Base-by-base conservation (phyloP, 2,797 vertebrate genomes). In the Platalea minor region DNA sequence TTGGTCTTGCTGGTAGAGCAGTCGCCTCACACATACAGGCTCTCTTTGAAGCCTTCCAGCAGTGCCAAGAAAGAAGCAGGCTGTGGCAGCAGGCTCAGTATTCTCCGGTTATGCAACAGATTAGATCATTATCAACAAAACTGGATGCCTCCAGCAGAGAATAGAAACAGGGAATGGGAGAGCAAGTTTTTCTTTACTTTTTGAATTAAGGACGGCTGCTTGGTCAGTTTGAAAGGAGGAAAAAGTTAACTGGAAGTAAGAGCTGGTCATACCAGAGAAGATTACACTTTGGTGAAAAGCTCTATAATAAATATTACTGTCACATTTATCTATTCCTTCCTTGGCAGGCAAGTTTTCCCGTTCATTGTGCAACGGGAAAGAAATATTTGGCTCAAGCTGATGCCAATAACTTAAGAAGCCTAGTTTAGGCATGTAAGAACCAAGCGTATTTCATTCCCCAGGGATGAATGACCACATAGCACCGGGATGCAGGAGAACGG, bases 121-220 rank as follows among this genome's bases (percentile, higher is more conserved):
- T 96, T 95, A 96, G 92, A 96, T 97, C 93, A 97, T 89, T 95
- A 96, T 93, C 94, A 95, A 93, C 87, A 93, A 81, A 92, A 94
- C 82, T 94, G 87, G 87, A 93, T 88, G 94, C 92, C 89, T 96
- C 93, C 96, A 94, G 92, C 77, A 83, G 94, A 72, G 87, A 93
- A 50, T 5, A 93, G 72, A 88, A 94, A 86, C 12, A 16, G 77
- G 73, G 85, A 80, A 88, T 76, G 3, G 0, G 10, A 95, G 45
- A 89, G 39, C 50, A 33, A 94, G 82, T 41, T 80, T 89, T 93
- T 43, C 72, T 78, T 88, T 53, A 61, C 17, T 80, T 86, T 78
- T 67, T 69, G 37, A 91, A 78, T 84, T 78, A 81, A 84, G n/a
- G 50, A 89, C 3, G 10, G 85, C 35, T 77, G 48, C 50, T 76